These are phyloP conservation scores for Polypterus bichir DNA, from an alignment of 2,113 vertebrate species.

Conservation along the genomic window DNA sequence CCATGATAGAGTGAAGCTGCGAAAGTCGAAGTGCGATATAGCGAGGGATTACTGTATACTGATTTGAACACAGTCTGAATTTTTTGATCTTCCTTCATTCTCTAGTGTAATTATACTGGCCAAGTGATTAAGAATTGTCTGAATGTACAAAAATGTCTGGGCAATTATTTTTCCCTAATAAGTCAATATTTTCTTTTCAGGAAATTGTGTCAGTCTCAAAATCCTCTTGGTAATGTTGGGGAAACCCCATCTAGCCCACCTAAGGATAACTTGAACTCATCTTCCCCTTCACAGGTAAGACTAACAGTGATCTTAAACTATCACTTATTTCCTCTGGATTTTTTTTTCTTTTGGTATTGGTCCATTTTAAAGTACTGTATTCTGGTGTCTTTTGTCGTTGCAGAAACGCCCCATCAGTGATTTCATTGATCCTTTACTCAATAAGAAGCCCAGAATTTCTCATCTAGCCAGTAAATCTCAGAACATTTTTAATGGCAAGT, in stretches of 20 bases:
- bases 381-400: background rate
- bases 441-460: constrained; percentile 85
- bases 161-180: too few species aligned
- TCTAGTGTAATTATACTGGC: background rate
- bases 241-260: constrained; percentile 68
- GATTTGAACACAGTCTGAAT: too few species aligned
- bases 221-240: constrained; percentile 34
- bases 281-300: constrained; percentile 73
- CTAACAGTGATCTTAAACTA: background rate
- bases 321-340: background rate
- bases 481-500: constrained; percentile 66
- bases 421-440: constrained; percentile 77
- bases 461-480: constrained; percentile 67
- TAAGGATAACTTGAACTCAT: constrained; percentile 55
- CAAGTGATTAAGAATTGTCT: too few species aligned
- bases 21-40: too few species aligned
- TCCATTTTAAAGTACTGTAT: background rate
- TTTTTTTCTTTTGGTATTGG: background rate
- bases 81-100: background rate
- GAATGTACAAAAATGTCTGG: too few species aligned
- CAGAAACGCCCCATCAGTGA: constrained; percentile 78
- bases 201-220: constrained; percentile 70
- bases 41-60: too few species aligned
- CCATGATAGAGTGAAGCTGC: too few species aligned
- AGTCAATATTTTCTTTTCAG: constrained; percentile 32